Percentiles rank a stretch among this genome's conserved stretches.
Evolutionary conservation across 2,113 vertebrate species (phyloP).

Genomic region (Anguilla rostrata): DNA sequence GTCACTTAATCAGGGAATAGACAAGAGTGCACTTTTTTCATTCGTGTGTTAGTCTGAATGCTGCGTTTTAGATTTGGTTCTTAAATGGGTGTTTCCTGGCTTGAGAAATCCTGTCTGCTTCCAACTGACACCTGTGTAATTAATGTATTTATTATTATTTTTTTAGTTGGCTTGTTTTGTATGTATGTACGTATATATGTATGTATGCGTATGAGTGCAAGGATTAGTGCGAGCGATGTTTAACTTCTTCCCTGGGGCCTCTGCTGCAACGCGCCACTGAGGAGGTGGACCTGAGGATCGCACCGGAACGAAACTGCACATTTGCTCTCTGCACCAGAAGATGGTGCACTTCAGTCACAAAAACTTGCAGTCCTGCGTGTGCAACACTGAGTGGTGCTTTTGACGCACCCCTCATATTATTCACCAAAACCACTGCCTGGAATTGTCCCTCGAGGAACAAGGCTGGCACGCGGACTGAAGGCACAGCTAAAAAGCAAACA

Average conservation of each 20-base stretch:
- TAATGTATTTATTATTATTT: neutral
- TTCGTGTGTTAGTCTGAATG: constrained; percentile 3
- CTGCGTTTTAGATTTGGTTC: constrained; percentile 1
- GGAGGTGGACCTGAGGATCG: neutral
- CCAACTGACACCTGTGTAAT: constrained; percentile 3
- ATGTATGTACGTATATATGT: neutral
- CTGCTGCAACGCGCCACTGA: neutral
- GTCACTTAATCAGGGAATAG: constrained; percentile 6
- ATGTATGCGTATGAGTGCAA: neutral
- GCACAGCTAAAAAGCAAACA: neutral
- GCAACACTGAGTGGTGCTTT: neutral
- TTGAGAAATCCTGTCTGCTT: neutral
- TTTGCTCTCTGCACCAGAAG: neutral
- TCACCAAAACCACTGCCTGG: neutral
- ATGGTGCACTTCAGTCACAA: neutral
- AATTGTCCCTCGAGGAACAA: neutral
- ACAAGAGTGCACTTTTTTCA: constrained; percentile 5
- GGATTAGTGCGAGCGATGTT: neutral
- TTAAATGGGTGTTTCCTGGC: constrained; percentile 4
- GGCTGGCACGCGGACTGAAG: neutral
- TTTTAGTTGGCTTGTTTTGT: neutral
- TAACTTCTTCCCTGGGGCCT: neutral
- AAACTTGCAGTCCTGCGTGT: constrained; percentile 1
- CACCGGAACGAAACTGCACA: neutral
- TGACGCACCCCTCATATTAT: neutral